A percentile compares a stretch with the other conserved stretches of the same genome.
phyloP scores from a whole-genome alignment of 2,113 vertebrate species.

The Centropristis striata region DNA sequence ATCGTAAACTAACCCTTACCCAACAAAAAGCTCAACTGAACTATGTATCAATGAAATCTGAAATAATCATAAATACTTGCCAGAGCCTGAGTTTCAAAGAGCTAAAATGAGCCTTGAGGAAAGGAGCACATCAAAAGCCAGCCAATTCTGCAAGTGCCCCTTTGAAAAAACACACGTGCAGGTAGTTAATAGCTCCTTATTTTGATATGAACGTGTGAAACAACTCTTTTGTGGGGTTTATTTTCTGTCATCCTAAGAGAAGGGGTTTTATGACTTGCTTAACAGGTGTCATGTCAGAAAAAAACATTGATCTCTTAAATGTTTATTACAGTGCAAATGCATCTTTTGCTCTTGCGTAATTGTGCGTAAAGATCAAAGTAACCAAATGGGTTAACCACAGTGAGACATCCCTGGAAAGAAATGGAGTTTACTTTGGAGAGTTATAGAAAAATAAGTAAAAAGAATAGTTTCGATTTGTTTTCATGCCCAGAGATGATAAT shows the following conservation, averaged over 20 bases:
- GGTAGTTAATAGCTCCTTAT: conserved; percentile 17
- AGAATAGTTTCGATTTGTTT: background rate
- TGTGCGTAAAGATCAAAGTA: conserved; percentile 67
- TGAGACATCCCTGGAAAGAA: background rate
- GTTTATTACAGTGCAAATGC: conserved; percentile 33
- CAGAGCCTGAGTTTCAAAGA: background rate
- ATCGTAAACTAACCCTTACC: background rate
- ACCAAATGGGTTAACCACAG: conserved; percentile 31
- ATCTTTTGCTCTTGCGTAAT: conserved; percentile 46
- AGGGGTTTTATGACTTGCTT: conserved; percentile 58
- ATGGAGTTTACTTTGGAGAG: background rate
- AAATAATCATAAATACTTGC: background rate
- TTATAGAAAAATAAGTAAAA: background rate
- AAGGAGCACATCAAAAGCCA: conserved; percentile 4
- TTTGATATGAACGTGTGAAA: conserved; percentile 71
- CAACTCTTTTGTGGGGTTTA: conserved; percentile 34
- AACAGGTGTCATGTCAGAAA: conserved; percentile 31
- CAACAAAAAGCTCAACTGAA: background rate
- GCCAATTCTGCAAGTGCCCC: conserved; percentile 8
- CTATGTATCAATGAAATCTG: background rate
- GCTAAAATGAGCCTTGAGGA: background rate
- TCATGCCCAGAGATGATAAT: background rate
- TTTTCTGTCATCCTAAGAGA: conserved; percentile 2
- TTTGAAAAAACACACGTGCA: conserved; percentile 64
- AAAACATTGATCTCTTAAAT: conserved; percentile 67